Evolutionary conservation across 2,797 vertebrate species (phyloP).

Genomic region (Bovichtus diacanthus): DNA sequence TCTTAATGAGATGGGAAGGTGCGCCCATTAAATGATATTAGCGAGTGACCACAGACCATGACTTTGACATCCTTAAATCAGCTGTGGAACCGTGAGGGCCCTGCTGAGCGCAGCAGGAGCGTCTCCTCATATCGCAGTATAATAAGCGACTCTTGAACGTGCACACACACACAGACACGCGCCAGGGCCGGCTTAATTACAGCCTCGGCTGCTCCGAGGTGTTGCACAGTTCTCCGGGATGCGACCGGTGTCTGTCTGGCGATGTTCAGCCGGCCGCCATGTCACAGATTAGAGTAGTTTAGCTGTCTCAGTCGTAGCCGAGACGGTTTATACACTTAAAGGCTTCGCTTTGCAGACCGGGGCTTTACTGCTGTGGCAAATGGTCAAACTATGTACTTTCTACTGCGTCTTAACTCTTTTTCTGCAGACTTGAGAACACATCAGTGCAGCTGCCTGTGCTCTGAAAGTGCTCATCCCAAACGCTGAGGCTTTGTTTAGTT

Average conservation of each 20-base stretch:
- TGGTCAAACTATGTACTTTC: constrained; percentile 22
- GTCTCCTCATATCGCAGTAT: constrained; percentile 20
- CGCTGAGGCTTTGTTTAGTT: constrained; percentile 36
- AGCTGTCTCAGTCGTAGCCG: constrained; percentile 26
- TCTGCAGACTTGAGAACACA: constrained; percentile 3
- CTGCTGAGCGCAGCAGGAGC: constrained; percentile 19
- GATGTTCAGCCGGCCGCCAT: constrained; percentile 44
- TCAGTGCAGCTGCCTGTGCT: constrained; percentile 19
- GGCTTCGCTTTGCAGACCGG: constrained; percentile 15
- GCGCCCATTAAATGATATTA: background rate
- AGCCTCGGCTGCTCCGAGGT: constrained; percentile 60
- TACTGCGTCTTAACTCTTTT: constrained; percentile 15
- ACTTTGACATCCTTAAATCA: constrained; percentile 14
- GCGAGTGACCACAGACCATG: background rate
- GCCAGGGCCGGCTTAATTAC: constrained; percentile 74
- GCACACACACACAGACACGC: background rate
- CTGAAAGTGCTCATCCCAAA: constrained; percentile 12
- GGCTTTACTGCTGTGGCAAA: constrained; percentile 25
- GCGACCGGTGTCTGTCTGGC: constrained; percentile 77
- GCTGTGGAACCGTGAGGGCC: background rate
- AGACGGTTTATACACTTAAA: constrained; percentile 37
- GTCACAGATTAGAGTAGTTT: constrained; percentile 59
- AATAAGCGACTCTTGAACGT: constrained; percentile 26
- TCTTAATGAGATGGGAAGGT: constrained; percentile 8
- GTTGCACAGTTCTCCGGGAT: constrained; percentile 67